Evolutionary conservation across 2,113 vertebrate species (phyloP), one percentile per base, ranked within the genome.

Genomic region (Bambusicola thoracicus): DNA sequence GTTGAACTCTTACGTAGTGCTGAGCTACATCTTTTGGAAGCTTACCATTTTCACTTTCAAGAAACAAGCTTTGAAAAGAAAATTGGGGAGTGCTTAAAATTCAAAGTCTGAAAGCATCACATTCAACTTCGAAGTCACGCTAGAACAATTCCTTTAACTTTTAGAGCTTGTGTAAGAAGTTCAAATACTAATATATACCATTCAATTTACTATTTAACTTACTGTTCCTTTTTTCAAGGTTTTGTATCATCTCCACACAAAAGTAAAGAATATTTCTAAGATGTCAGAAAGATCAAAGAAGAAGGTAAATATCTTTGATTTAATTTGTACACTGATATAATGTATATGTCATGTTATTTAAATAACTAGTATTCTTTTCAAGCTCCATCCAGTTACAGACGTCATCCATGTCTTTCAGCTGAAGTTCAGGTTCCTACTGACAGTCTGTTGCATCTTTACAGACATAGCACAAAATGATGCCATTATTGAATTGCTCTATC

Each of bases 251-350:
- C 98, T 99, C 66, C 98, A 99, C 92, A 98, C 93, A 14, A 99
- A 99, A 92, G 98, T 99, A 93, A 98, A 98, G 97, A 99, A 98
- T 87, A 97, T 98, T 93, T 98, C 98, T 66, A 98, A 98, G 97
- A 99, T 98, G 91, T 99, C 98, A 30, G 94, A 98, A 79, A 97
- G 92, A 89, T 98, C 98, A 87, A 99, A 98, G 82, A 98, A 95
- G 96, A 99, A 99, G 98, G 98, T 99, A 98, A 95, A 81, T 66
- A 72, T 41, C 49, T 83, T 66, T 69, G 22, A 6, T 86, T 90
- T 93, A 30, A 81, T 53, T 51, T 67, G 25, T 78, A 53, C 6
- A 25, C 61, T 58, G 34, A 72, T 16, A 10, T 15, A 73, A 66
- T 5, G 38, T 6, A 18, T 56, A 38, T 13, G 3, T 19, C 36